Evolutionary conservation across 1,140 invertebrate species (phyloP).

Genomic region (Habropoda laboriosa): DNA sequence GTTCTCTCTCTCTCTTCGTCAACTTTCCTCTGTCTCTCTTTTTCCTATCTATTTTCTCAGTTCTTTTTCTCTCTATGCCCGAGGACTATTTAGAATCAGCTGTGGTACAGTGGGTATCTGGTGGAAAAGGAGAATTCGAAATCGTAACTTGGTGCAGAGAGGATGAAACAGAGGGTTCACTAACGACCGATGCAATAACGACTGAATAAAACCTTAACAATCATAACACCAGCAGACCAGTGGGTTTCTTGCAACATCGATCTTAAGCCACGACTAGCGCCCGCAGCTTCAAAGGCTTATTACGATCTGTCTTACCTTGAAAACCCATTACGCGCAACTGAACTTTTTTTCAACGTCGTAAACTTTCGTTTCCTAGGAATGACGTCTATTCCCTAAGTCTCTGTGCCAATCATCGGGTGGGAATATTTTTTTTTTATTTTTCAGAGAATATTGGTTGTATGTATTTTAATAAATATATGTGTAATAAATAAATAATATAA

Average conservation of each 20-base stretch:
- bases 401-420: constrained; percentile 29
- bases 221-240: constrained; percentile 41
- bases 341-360: constrained; percentile 59
- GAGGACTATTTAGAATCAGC: neutral
- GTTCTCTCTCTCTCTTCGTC: neutral
- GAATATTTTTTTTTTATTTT: neutral
- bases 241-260: constrained; percentile 64
- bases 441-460: no score
- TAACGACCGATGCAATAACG: constrained; percentile 57
- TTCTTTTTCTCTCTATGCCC: no score
- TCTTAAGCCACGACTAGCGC: constrained; percentile 54
- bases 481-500: no score
- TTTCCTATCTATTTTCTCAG: no score
- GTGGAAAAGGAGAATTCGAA: constrained; percentile 10
- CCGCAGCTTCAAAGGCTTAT: constrained; percentile 61
- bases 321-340: constrained; percentile 56
- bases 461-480: no score
- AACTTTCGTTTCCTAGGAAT: constrained; percentile 54
- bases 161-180: constrained; percentile 1
- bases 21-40: neutral
- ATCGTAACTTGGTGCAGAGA: constrained; percentile 6
- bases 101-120: neutral
- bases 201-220: constrained; percentile 59
- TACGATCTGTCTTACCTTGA: constrained; percentile 66
- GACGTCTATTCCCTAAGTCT: constrained; percentile 16